Percentiles rank a stretch among this genome's conserved stretches.
These are phyloP conservation scores for Myzus persicae DNA, from an alignment of 1,140 invertebrate species.

Conservation along the genomic window DNA sequence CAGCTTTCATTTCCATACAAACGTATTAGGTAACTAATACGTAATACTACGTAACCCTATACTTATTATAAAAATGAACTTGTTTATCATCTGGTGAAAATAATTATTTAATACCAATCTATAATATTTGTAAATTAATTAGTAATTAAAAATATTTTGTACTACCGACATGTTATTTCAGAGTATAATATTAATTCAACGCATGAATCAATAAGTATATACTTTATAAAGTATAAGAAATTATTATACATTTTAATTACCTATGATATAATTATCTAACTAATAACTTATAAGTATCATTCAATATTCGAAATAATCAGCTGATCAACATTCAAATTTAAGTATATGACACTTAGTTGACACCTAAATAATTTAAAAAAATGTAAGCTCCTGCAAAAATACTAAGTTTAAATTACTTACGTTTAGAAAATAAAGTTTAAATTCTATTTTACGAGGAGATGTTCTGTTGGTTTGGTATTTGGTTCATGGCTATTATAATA, in stretches of 20 bases:
- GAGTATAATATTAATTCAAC: too few species aligned
- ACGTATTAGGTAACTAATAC: background rate
- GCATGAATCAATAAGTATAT: too few species aligned
- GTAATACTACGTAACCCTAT: background rate
- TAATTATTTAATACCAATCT: too few species aligned
- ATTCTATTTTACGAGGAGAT: background rate
- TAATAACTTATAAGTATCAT: background rate
- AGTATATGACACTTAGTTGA: background rate
- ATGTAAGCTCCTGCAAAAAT: background rate
- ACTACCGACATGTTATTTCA: too few species aligned
- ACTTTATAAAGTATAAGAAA: too few species aligned
- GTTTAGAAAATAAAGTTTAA: background rate
- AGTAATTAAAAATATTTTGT: too few species aligned
- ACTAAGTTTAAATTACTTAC: background rate
- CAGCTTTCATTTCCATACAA: background rate
- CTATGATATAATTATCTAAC: too few species aligned
- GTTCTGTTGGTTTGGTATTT: too few species aligned
- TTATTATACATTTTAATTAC: too few species aligned
- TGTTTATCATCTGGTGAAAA: too few species aligned
- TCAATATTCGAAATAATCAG: background rate
- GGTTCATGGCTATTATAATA: too few species aligned
- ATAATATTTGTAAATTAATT: too few species aligned
- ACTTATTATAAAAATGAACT: background rate
- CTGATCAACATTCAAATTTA: background rate
- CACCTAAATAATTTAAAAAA: background rate